Evolutionary conservation across 2,113 vertebrate species (phyloP), one percentile per base, ranked within the genome.

Genomic region (Chionodraco myersi): DNA sequence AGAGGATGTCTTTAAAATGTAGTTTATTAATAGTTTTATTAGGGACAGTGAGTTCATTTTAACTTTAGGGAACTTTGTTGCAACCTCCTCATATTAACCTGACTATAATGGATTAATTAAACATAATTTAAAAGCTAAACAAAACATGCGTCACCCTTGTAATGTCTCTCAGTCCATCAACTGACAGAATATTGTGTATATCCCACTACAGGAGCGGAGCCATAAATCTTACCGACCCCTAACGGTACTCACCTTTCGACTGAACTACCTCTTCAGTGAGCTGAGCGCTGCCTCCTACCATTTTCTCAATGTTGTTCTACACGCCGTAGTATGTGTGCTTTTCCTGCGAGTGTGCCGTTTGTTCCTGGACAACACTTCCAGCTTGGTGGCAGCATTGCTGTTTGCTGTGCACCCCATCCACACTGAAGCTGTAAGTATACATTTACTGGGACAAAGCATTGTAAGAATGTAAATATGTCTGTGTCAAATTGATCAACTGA

Each of bases 141-240:
- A 14, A 21, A 75, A 51, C 10, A 56, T 52, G 10, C n/a, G 18
- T 15, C 14, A 57, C 7, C 11, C n/a, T 51, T 56, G 36, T 51
- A 15, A 57, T 62, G 51, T 36, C 64, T 49, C 21, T 30, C 30
- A 30, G 9, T 36, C 14, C 3, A 1, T 56, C 12, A 10, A n/a
- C 15, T 70, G 54, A 79, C 10, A 10, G 36, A 44, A 4, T n/a
- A 5, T 23, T 14, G 3, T 64, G 21, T 57, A 0, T 91, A 82
- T 90, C 65, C 51, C 86, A 60, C 23, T 78, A 6, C 89, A 99
- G 98, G 98, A 99, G 85, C 95, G 97, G 80, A 99, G 98, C 90
- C 98, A 99, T 90, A 99, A 99, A 84, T 99, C 98, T 10, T 99
- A 99, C 5, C 93, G 98, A 57, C 98, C 98, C 1, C 90, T 99